Evolutionary conservation across 2,888 invertebrate species (phyloP), one percentile per base, ranked within the genome.

Genomic region (Cosmia trapezina): DNA sequence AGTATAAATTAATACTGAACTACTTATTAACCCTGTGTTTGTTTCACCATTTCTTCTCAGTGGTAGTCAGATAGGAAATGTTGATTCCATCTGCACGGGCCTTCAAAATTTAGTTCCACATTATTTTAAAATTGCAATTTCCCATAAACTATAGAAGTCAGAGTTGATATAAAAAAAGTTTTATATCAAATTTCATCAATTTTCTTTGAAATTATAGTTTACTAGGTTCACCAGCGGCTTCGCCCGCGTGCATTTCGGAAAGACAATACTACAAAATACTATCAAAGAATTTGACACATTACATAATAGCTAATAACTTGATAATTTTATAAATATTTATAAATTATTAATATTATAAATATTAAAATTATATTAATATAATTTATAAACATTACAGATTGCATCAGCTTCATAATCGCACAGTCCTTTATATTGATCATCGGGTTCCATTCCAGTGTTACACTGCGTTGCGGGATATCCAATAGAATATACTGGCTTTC

Each of bases 401-500:
- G 49, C 45, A 53, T 60, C 43, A 19, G 78, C 66, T 70, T 76
- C 83, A 73, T 83, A 73, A 59, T 78, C 82, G 84, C 93, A 94
- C 3, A 95, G 88, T 5, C 93, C 93, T 61, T 84, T 83, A 78
- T 84, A 93, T 56, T 71, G 71, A 4, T 70, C 33, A 74, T 95
- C 93, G 4, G 90, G 88, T 11, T 68, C 54, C 86, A 87, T 91
- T 33, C 88, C 83, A 7, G 84, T 83, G 9, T 85, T 78, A 81
- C 96, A 96, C 69, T 95, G 95, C 9, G 94, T 94, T 19, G 90
- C 92, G 0, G 95, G 90, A 63, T 89, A 91, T 63, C 96, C 96
- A 73, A 95, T 90, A 3, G 89, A 86, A 73, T 95, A 96, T 0
- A 96, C 87, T 11, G 95, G 93, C 73, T 91, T 92, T 2, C 93